A percentile compares a stretch with the other conserved stretches of the same genome.
Evolutionary conservation across 2,113 vertebrate species (phyloP).

Genomic region (Nycticorax nycticorax): DNA sequence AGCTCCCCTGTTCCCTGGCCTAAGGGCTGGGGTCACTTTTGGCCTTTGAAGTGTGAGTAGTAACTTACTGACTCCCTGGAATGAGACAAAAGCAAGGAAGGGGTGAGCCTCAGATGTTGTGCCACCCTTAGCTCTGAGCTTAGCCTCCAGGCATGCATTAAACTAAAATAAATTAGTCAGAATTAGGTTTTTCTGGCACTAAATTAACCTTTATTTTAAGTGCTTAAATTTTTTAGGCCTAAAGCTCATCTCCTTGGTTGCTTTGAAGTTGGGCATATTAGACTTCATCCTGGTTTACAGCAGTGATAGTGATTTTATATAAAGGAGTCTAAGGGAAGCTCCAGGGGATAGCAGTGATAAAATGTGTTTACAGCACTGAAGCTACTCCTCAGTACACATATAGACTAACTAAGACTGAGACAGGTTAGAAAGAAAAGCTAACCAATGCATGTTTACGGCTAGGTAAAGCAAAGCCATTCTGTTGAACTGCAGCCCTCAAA

Average conservation of each 20-base stretch:
- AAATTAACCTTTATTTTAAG: constrained; percentile 34
- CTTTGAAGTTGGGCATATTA: neutral
- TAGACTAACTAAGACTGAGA: neutral
- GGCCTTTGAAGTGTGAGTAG: neutral
- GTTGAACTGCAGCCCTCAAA: neutral
- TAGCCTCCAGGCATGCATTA: neutral
- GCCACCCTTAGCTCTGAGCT: neutral
- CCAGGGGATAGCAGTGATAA: neutral
- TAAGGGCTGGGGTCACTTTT: neutral
- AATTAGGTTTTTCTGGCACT: neutral
- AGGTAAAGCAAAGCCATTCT: neutral
- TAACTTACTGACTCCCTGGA: neutral
- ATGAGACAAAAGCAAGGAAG: neutral
- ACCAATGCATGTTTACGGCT: neutral
- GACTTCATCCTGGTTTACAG: neutral
- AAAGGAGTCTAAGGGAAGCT: neutral
- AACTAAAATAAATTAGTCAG: constrained; percentile 13
- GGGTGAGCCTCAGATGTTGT: neutral
- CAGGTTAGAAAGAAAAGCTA: neutral
- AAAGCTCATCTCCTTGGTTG: neutral
- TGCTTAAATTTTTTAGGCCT: neutral
- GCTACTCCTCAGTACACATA: neutral
- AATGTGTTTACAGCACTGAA: neutral
- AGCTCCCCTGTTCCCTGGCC: neutral
- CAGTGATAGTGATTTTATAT: neutral